Base-by-base conservation (phyloP, 2,888 invertebrate species). In the Epinotia ramella region DNA sequence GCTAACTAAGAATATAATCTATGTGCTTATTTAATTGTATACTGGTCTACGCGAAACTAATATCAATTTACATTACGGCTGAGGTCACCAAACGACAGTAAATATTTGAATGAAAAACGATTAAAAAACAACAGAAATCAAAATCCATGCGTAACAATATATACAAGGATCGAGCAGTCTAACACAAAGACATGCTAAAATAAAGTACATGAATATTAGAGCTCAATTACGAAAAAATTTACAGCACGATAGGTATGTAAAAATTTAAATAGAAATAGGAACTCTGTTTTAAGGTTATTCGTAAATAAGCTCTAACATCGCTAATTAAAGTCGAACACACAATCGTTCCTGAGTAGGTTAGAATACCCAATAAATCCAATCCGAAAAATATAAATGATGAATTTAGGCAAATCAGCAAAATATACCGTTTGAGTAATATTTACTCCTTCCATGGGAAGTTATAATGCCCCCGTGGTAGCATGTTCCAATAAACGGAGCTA, bases 131-230 rank as follows among this genome's bases (percentile, higher is more conserved):
- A 91, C 90, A 89, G 88, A 80, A 83, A 86, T 81, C 84, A 84
- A 87, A 87, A 90, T 88, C 86, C 93, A 93, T 93, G 93, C 93
- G 77, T 77, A 72, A 81, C 83, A 84, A 86, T 88, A 87, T 84
- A 87, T 87, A 80, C 79, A 88, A 85, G 86, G 82, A 82, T 85
- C 89, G 90, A 92, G 93, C 93, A 87, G 79, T 84, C 91, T 92
- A 92, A 88, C 84, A 90, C 89, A 85, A 87, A 87, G 87, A 86
- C 81, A 84, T 94, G 93, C 93, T 93, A 90, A 86, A 85, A 85
- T 79, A 83, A 84, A 84, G 81, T 79, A 79, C 73, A 63, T 18
- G 20, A 63, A 62, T 20, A 70, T 72, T 59, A 68, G 46, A 66
- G 70, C 66, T 70, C 68, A 78, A 63, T 62, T 57, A 62, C 73